phyloP scores from a whole-genome alignment of 2,797 vertebrate genomes.

The Sebastes aleutianus region DNA sequence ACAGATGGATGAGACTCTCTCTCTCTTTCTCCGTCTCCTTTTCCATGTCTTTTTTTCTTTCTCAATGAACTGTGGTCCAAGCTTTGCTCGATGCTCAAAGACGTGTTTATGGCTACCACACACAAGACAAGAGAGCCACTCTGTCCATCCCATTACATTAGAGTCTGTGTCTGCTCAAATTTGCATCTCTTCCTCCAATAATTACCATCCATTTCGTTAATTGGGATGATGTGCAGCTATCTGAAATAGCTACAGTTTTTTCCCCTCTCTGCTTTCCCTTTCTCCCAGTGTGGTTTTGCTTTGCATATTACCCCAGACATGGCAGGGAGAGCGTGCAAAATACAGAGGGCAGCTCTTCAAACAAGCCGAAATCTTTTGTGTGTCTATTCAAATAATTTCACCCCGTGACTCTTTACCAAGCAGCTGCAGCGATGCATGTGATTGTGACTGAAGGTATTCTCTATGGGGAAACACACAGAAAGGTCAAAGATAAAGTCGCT shows the following conservation, averaged over 20 bases:
- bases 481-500: constrained; percentile 48
- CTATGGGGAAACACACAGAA: constrained; percentile 39
- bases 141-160: not conserved
- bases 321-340: constrained; percentile 49
- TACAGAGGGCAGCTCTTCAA: constrained; percentile 65
- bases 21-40: not conserved
- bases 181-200: constrained; percentile 20
- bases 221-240: constrained; percentile 31
- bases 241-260: constrained; percentile 14
- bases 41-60: not conserved
- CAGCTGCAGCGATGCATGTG: constrained; percentile 51
- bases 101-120: not conserved
- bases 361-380: constrained; percentile 61
- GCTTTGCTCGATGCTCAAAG: constrained; percentile 42
- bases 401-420: constrained; percentile 52
- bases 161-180: not conserved
- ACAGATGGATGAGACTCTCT: constrained; percentile 60
- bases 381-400: constrained; percentile 68
- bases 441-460: constrained; percentile 56
- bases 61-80: constrained; percentile 25
- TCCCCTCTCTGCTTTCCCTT: not conserved
- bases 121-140: constrained; percentile 11
- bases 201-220: constrained; percentile 21
- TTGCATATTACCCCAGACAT: constrained; percentile 60
- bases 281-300: constrained; percentile 37